Conservation (phyloP, 2,113 vertebrate genomes). For the Genyomyrus donnyi region DNA sequence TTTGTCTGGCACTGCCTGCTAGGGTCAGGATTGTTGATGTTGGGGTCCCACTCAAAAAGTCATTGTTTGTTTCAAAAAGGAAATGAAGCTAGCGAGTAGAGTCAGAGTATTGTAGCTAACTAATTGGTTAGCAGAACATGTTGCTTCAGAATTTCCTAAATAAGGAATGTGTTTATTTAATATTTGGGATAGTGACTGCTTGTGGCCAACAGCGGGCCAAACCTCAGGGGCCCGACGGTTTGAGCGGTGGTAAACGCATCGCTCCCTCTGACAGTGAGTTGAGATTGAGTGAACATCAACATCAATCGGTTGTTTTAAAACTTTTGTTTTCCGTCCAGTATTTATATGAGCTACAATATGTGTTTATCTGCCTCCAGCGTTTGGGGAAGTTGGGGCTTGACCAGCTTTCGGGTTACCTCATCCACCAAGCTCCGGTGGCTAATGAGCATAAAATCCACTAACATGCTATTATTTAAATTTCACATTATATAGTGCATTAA, state of each 20-base stretch:
- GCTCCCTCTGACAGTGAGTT: not conserved
- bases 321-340: not conserved
- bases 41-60: not conserved
- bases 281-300: not conserved
- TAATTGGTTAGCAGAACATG: too few species aligned
- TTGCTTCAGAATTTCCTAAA: not conserved
- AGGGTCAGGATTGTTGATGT: not conserved
- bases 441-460: not conserved
- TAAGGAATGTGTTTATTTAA: not conserved
- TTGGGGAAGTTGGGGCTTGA: not conserved
- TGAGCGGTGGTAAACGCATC: not conserved
- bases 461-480: conserved; percentile 7
- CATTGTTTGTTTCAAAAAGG: not conserved
- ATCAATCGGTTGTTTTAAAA: not conserved
- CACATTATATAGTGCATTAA: not conserved
- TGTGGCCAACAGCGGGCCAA: not conserved
- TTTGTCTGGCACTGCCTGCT: not conserved
- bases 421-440: not conserved
- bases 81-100: not conserved
- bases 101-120: not conserved
- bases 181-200: not conserved
- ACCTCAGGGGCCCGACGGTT: not conserved
- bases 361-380: not conserved
- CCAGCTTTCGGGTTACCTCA: not conserved
- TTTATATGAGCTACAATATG: not conserved